Percentiles rank a stretch among this genome's conserved stretches.
phyloP scores from a whole-genome alignment of 1,140 invertebrate species.

The Holcopasites calliopsidis region DNA sequence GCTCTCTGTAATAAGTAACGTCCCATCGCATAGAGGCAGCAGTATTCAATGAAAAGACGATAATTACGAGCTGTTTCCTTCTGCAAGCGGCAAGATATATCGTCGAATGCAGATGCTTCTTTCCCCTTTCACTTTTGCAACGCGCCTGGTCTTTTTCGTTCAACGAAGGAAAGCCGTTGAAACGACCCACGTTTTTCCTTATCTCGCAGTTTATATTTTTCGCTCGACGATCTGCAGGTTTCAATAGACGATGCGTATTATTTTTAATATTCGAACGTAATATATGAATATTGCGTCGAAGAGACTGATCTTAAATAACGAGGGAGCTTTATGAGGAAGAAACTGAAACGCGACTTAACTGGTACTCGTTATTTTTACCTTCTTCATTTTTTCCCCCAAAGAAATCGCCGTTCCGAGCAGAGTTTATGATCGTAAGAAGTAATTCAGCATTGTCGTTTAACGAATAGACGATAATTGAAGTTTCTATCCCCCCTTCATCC shows the following conservation, averaged over 20 bases:
- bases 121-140: not conserved
- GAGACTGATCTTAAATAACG: not conserved
- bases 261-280: too few relatives aligned
- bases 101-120: not conserved
- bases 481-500: slow-evolving; percentile 29
- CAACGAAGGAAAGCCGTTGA: too few relatives aligned
- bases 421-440: not conserved
- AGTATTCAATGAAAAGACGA: slow-evolving; percentile 11
- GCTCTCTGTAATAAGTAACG: not conserved
- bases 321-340: too few relatives aligned
- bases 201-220: too few relatives aligned
- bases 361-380: not conserved
- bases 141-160: not conserved
- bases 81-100: not conserved
- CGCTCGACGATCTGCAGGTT: too few relatives aligned
- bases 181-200: too few relatives aligned
- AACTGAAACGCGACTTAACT: not conserved
- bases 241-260: too few relatives aligned
- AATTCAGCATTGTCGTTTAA: slow-evolving; percentile 12
- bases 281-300: too few relatives aligned
- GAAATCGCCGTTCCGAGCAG: too few relatives aligned
- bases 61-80: slow-evolving; percentile 21
- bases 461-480: slow-evolving; percentile 44
- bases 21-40: not conserved
- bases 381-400: not conserved